Evolutionary conservation across 2,888 invertebrate species (phyloP), one percentile per base, ranked within the genome.

Genomic region (Heliconius sara): DNA sequence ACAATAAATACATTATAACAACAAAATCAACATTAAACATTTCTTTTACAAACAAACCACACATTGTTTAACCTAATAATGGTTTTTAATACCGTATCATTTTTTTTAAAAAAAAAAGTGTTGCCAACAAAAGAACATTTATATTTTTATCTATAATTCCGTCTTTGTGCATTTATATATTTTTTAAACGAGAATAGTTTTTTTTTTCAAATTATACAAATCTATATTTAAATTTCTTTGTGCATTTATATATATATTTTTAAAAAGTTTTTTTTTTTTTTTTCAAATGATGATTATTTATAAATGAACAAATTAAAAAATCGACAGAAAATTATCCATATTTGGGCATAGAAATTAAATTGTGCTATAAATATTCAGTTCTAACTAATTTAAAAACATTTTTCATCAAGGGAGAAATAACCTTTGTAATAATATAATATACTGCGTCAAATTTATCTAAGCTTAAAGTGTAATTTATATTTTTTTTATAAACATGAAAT

Each of bases 1-100:
- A 39, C 27, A 75, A 78, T 63, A 67, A 75, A 76, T 63, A 71
- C 60, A 66, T 65, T 25, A 65, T 76, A 76, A 68, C 52, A 75
- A 79, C 16, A 75, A 47, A 70, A 63, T 43, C 68, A 76, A 75
- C 70, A 79, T 68, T 66, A 39, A 65, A 43, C 27, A 16, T 47
- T 75, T 75, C 65, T 70, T 57, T 39, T 7, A 68, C 66, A 76
- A 47, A 12, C 34, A 47, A 52, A 30, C 30, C 57, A 72, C 34
- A 72, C n/a, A 73, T 60, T 30, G 22, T 57, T 73, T 60, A 60
- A 12, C 12, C 39, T n/a, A n/a, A 73, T 39, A 60, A 57, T 73
- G 34, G n/a, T 34, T 72, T 34, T 13, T 72, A 72, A 57, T 73
- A 73, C 19, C 19, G 2, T 30, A 57, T 57, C 12, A 12, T 39